A percentile compares a stretch with the other conserved stretches of the same genome.
phyloP scores from a whole-genome alignment of 2,888 invertebrate species.

The Apamea crenata region DNA sequence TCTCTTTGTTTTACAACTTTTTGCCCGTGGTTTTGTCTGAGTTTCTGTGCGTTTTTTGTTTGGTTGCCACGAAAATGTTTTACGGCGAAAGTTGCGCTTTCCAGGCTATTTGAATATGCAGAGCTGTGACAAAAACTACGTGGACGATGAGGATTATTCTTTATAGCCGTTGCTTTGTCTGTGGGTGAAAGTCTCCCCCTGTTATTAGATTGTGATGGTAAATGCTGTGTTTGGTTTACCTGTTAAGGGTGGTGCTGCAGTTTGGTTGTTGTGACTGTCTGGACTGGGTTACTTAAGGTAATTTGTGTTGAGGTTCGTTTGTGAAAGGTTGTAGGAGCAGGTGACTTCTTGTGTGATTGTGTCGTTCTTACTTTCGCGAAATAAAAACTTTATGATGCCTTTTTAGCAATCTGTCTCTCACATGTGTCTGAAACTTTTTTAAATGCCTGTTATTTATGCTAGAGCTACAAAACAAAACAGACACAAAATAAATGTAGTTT shows the following conservation, averaged over 20 bases:
- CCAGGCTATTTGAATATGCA: constrained; percentile 58
- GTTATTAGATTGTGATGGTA: constrained; percentile 14
- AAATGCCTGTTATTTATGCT: background rate
- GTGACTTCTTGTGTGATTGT: background rate
- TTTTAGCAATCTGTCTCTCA: background rate
- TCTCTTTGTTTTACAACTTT: constrained; percentile 77
- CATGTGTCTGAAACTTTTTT: background rate
- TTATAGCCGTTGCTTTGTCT: constrained; percentile 46
- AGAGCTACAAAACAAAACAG: background rate
- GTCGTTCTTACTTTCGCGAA: background rate
- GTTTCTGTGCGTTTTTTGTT: constrained; percentile 66
- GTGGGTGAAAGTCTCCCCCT: background rate
- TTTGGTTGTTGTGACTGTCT: background rate
- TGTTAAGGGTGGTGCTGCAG: background rate
- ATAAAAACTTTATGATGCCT: background rate
- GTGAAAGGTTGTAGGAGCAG: too few species aligned
- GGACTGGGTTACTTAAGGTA: background rate
- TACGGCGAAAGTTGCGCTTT: constrained; percentile 75
- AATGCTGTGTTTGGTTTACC: constrained; percentile 13
- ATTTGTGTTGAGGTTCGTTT: too few species aligned
- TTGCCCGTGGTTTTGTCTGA: constrained; percentile 72
- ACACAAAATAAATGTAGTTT: background rate
- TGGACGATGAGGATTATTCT: constrained; percentile 58
- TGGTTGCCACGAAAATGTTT: constrained; percentile 72
- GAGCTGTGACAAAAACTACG: constrained; percentile 62